Percentiles rank a stretch among this genome's conserved stretches.
These are phyloP conservation scores for Loxodonta africana DNA, from an alignment of 2,113 vertebrate genomes.

Conservation along the genomic window DNA sequence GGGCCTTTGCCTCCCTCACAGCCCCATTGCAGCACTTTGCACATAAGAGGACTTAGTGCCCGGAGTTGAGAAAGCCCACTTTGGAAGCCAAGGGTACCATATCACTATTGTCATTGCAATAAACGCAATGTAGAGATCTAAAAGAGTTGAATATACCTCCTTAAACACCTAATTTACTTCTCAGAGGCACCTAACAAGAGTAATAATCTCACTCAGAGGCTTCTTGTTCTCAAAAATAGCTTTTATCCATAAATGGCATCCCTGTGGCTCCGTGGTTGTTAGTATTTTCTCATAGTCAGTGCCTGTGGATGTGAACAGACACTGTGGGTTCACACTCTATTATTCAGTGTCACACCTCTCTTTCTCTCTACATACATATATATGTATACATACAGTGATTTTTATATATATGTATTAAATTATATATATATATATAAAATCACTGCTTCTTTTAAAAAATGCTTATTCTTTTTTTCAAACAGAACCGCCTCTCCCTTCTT, in stretches of 20 bases:
- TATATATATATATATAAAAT: too few relatives aligned
- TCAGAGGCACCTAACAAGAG: slow-evolving; percentile 49
- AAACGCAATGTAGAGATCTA: slow-evolving; percentile 42
- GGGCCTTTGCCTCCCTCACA: background rate
- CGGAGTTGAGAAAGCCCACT: background rate
- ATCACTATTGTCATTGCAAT: slow-evolving; percentile 11
- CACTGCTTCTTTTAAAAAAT: slow-evolving; percentile 24
- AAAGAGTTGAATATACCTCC: slow-evolving; percentile 7
- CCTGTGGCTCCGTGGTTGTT: background rate
- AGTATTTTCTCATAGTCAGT: slow-evolving; percentile 37
- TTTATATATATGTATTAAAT: too few relatives aligned
- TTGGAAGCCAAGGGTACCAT: slow-evolving; percentile 37
- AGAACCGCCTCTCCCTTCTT: background rate
- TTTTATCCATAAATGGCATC: slow-evolving; percentile 65
- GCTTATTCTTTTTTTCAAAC: background rate
- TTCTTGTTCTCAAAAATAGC: slow-evolving; percentile 55
- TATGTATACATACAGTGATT: background rate
- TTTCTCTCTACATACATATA: background rate
- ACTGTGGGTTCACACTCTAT: slow-evolving; percentile 58
- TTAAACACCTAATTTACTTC: slow-evolving; percentile 68
- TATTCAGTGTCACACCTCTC: slow-evolving; percentile 69
- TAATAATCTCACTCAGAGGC: slow-evolving; percentile 28
- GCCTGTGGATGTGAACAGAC: slow-evolving; percentile 43
- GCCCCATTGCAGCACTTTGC: background rate
- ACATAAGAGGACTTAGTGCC: background rate